phyloP scores from a whole-genome alignment of 2,797 vertebrate genomes.

The Picus viridis region DNA sequence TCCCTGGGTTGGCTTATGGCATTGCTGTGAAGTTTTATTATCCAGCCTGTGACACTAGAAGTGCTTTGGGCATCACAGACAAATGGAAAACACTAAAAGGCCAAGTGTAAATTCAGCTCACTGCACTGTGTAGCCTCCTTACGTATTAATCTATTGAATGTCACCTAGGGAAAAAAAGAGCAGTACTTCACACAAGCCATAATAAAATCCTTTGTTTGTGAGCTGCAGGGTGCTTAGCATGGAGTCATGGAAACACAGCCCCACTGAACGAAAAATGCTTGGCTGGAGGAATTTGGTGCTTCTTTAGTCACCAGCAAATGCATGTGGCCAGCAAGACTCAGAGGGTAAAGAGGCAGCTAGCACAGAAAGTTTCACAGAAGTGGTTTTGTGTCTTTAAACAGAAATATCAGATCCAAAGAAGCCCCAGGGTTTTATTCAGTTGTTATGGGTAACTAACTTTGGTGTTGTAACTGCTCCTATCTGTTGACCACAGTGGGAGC shows the following conservation, averaged over 20 bases:
- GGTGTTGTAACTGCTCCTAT: not conserved
- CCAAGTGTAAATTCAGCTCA: constrained; percentile 37
- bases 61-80: constrained; percentile 4
- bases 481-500: not conserved
- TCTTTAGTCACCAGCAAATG: not conserved
- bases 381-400: not conserved
- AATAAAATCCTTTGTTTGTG: constrained; percentile 28
- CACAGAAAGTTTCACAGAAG: not conserved
- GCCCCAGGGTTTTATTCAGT: not conserved
- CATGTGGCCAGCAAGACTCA: not conserved
- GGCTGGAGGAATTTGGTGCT: not conserved
- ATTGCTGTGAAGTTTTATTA: constrained; percentile 24
- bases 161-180: not conserved
- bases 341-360: not conserved
- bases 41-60: not conserved
- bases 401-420: not conserved
- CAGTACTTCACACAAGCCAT: not conserved
- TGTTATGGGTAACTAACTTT: not conserved
- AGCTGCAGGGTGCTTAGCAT: constrained; percentile 19
- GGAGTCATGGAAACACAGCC: constrained; percentile 25
- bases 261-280: not conserved
- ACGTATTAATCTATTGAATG: constrained; percentile 29
- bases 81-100: constrained; percentile 36
- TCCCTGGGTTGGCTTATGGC: constrained; percentile 8
- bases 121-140: not conserved